Conservation (phyloP, 2,797 vertebrate species). For the Alcedo quadribrachys region DNA sequence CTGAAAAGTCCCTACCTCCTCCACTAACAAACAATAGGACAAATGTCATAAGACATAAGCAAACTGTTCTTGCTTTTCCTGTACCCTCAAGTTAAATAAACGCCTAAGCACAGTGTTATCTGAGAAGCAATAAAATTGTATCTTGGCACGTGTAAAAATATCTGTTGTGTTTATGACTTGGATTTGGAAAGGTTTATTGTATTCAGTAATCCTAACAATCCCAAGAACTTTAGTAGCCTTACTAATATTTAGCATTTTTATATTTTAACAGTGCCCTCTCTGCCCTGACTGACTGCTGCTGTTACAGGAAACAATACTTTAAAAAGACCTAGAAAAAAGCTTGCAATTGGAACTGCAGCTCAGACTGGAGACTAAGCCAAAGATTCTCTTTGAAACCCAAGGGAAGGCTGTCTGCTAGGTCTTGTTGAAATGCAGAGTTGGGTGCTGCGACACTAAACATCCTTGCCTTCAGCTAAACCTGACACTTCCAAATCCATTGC, state of each 20-base stretch:
- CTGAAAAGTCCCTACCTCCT: slow-evolving; percentile 15
- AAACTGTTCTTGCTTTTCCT: neutral
- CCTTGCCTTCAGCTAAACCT: slow-evolving; percentile 48
- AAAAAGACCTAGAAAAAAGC: neutral
- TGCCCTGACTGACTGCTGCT: neutral
- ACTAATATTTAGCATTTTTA: neutral
- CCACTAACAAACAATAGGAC: neutral
- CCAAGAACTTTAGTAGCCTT: neutral
- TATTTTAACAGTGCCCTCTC: neutral
- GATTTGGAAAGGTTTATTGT: neutral
- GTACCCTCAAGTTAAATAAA: slow-evolving; percentile 25
- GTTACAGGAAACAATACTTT: slow-evolving; percentile 23
- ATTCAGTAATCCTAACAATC: neutral
- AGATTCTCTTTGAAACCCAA: slow-evolving; percentile 43
- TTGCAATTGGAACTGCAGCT: neutral
- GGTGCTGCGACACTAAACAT: slow-evolving; percentile 37
- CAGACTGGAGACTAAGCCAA: neutral
- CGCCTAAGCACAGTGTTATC: slow-evolving; percentile 21
- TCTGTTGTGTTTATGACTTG: neutral
- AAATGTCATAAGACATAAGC: slow-evolving; percentile 6
- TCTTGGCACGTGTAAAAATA: neutral
- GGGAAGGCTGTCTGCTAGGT: slow-evolving; percentile 57
- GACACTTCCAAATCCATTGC: slow-evolving; percentile 26
- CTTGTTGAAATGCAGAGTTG: slow-evolving; percentile 49
- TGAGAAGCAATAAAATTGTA: slow-evolving; percentile 57